Conservation (phyloP, 1,140 invertebrate species). For the Drosophila quadrilineata region DNA sequence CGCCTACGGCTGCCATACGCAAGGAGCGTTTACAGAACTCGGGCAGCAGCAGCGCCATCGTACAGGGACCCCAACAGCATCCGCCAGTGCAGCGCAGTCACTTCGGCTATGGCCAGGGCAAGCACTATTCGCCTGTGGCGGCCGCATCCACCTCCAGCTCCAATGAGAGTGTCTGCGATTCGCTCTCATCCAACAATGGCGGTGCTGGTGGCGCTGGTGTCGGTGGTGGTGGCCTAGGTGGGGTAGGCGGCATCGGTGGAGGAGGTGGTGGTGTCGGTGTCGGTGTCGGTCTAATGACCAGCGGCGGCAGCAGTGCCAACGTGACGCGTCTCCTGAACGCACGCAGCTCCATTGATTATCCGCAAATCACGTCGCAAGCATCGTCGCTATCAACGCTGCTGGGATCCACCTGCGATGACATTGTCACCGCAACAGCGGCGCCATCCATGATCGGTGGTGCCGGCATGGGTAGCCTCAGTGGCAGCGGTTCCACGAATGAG, state of each 20-base stretch:
- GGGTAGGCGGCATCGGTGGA: neutral
- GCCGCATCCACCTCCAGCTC: slow-evolving; percentile 85
- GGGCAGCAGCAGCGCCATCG: slow-evolving; percentile 24
- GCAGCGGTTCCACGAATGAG: slow-evolving; percentile 61
- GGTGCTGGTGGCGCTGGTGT: slow-evolving; percentile 36
- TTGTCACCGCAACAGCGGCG: slow-evolving; percentile 64
- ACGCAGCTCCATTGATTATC: slow-evolving; percentile 62
- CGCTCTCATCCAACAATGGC: slow-evolving; percentile 83
- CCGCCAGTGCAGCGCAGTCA: slow-evolving; percentile 68
- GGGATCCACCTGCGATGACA: slow-evolving; percentile 72
- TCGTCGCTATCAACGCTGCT: slow-evolving; percentile 63
- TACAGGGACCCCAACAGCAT: slow-evolving; percentile 60
- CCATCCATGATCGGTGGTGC: slow-evolving; percentile 58
- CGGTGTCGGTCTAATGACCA: neutral
- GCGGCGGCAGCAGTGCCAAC: slow-evolving; percentile 34
- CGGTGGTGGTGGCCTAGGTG: slow-evolving; percentile 12
- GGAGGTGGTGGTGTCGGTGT: neutral
- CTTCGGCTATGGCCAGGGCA: slow-evolving; percentile 60
- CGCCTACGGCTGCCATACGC: slow-evolving; percentile 62
- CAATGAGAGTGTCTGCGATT: slow-evolving; percentile 87
- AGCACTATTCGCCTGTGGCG: slow-evolving; percentile 68
- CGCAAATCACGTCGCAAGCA: slow-evolving; percentile 52
- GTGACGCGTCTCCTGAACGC: slow-evolving; percentile 39
- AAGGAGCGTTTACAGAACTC: slow-evolving; percentile 56
- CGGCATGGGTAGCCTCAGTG: slow-evolving; percentile 40